Conservation (phyloP, 2,888 invertebrate genomes). For the Antheraea assamensis region DNA sequence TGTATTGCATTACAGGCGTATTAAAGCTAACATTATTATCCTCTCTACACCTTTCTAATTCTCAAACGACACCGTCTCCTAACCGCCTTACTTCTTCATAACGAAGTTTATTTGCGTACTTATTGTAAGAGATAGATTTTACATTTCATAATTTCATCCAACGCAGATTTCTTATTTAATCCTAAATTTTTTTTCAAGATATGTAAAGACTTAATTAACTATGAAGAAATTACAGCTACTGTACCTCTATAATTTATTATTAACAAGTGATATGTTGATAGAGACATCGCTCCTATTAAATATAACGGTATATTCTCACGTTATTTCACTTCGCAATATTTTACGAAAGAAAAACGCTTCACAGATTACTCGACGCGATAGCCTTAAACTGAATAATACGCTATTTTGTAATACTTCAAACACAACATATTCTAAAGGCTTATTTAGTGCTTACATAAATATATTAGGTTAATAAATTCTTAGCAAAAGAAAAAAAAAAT, state of each 20-base stretch:
- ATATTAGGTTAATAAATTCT: background rate
- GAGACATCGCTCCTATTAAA: conserved; percentile 76
- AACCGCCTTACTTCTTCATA: conserved; percentile 36
- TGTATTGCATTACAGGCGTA: conserved; percentile 78
- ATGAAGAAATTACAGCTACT: conserved; percentile 74
- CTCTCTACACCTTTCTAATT: conserved; percentile 48
- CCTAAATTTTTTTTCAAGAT: conserved; percentile 62
- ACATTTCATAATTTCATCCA: conserved; percentile 38
- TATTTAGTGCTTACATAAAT: conserved; percentile 54
- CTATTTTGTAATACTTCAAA: conserved; percentile 53
- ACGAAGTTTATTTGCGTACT: conserved; percentile 30
- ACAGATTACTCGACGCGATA: conserved; percentile 49
- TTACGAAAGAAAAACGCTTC: conserved; percentile 56
- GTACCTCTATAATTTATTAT: conserved; percentile 76
- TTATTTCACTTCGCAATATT: conserved; percentile 57
- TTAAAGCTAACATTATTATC: conserved; percentile 62
- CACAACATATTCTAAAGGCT: conserved; percentile 48
- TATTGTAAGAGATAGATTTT: conserved; percentile 45
- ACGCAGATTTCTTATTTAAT: conserved; percentile 48
- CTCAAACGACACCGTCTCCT: background rate
- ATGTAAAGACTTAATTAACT: conserved; percentile 69
- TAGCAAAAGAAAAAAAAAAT: background rate
- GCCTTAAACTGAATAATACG: conserved; percentile 65
- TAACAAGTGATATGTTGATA: conserved; percentile 82
- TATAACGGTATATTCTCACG: conserved; percentile 66